Evolutionary conservation across 2,797 vertebrate genomes (phyloP).

Genomic region (Tragelaphus eurycerus): DNA sequence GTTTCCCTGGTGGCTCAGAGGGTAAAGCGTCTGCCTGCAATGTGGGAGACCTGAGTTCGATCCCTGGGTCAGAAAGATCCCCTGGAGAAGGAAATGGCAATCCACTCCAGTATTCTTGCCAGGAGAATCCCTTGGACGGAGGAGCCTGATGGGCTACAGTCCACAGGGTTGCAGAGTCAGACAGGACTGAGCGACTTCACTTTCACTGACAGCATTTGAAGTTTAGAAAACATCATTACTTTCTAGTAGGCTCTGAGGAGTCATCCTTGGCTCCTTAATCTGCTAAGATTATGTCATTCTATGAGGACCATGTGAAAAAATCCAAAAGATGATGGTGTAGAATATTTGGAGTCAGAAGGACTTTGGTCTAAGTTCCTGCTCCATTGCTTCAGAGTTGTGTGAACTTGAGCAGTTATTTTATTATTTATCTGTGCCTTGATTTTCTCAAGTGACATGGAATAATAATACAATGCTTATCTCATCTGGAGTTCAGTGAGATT

Average conservation of each 20-base stretch:
- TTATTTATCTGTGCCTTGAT: background rate
- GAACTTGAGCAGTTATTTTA: background rate
- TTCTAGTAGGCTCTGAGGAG: background rate
- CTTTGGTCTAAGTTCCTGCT: background rate
- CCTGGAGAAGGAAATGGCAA: background rate
- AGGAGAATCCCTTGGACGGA: background rate
- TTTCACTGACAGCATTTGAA: background rate
- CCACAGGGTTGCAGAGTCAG: background rate
- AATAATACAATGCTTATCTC: background rate
- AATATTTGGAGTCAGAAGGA: background rate
- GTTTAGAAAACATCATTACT: background rate
- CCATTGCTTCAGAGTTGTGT: background rate
- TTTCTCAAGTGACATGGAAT: background rate
- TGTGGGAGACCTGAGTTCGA: background rate
- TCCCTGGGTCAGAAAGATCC: background rate
- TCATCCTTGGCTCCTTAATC: background rate
- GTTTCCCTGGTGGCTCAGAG: background rate
- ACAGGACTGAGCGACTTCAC: background rate
- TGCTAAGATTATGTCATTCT: background rate
- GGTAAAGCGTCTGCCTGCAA: background rate
- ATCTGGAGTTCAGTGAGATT: background rate
- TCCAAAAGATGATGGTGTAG: background rate
- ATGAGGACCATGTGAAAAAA: background rate
- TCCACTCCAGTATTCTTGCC: background rate
- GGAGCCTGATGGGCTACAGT: background rate